Conservation (phyloP, 2,888 invertebrate genomes). For the Theretra japonica region DNA sequence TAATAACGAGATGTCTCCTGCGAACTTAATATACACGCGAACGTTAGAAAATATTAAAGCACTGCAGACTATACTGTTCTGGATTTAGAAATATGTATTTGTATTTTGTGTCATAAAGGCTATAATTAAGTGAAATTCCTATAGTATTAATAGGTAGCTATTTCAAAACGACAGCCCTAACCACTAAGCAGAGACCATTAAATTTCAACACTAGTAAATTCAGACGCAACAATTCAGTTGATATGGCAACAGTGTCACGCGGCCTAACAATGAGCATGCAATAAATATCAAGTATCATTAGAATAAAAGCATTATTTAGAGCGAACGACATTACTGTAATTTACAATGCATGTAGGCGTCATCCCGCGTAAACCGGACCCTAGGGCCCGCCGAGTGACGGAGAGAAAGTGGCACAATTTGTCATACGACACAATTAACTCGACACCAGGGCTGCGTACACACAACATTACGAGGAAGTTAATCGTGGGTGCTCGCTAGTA, state of each 20-base stretch:
- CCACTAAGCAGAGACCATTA: neutral
- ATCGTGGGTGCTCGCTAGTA: conserved; percentile 1
- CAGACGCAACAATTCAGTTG: conserved; percentile 2
- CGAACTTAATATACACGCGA: neutral
- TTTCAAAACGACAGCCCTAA: neutral
- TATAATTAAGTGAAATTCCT: too few species aligned
- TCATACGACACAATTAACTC: conserved; percentile 47
- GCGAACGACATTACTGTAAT: conserved; percentile 30
- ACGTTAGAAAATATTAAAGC: conserved; percentile 1
- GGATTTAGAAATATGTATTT: neutral
- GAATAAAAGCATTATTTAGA: conserved; percentile 22
- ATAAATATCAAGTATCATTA: conserved; percentile 26
- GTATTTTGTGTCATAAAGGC: too few species aligned
- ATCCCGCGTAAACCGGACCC: conserved; percentile 39
- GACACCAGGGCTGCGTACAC: conserved; percentile 33
- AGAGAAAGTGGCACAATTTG: conserved; percentile 50
- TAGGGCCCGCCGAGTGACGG: conserved; percentile 36
- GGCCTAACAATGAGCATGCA: conserved; percentile 5
- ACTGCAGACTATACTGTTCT: neutral
- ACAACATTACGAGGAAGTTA: conserved; percentile 13
- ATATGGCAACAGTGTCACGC: neutral
- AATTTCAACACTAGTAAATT: conserved; percentile 4
- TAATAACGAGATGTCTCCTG: conserved; percentile 24
- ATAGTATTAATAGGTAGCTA: neutral
- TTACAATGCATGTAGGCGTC: conserved; percentile 42